phyloP scores from a whole-genome alignment of 2,113 vertebrate genomes.

The Melierax canorus region DNA sequence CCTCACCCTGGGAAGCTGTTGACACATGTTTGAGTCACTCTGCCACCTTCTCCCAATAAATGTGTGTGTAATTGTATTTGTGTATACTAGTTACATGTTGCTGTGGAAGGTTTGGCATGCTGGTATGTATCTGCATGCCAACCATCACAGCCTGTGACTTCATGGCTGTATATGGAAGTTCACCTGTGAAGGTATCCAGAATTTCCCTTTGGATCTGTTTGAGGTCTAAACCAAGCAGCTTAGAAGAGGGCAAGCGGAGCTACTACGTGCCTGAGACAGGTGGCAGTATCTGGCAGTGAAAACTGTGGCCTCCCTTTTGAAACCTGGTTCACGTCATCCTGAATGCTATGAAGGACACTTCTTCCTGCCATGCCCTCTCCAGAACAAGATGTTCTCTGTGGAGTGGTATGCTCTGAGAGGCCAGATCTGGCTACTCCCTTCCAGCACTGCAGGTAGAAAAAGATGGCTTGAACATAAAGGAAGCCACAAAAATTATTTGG shows the following conservation, averaged over 20 bases:
- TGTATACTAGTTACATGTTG: slow-evolving; percentile 20
- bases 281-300: background rate
- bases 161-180: background rate
- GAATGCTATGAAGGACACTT: background rate
- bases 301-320: background rate
- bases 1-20: background rate
- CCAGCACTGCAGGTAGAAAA: background rate
- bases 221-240: background rate
- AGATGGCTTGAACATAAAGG: background rate
- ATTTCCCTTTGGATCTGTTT: background rate
- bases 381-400: background rate
- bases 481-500: background rate
- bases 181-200: slow-evolving; percentile 2
- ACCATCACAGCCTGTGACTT: background rate
- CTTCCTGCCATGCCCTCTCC: background rate
- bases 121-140: background rate
- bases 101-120: slow-evolving; percentile 22
- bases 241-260: background rate
- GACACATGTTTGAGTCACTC: background rate
- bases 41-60: slow-evolving; percentile 15
- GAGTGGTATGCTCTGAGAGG: background rate
- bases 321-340: background rate
- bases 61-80: background rate
- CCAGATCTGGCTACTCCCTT: background rate
- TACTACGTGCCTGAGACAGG: background rate